Conservation (phyloP, 1,140 invertebrate species). For the Megalonaias nervosa region DNA sequence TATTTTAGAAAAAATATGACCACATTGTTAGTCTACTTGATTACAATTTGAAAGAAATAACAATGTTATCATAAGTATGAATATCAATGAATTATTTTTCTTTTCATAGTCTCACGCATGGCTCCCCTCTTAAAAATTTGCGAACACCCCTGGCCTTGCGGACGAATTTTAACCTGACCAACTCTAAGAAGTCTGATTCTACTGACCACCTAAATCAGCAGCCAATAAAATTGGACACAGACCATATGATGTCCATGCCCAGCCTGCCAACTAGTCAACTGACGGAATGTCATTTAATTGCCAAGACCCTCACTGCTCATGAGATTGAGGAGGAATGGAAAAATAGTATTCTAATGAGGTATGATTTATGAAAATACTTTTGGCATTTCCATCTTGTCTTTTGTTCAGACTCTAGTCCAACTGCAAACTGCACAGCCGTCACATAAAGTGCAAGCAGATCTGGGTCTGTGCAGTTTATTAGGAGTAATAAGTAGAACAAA, state of each 20-base stretch:
- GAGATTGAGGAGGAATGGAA: constrained; percentile 68
- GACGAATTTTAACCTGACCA: constrained; percentile 34
- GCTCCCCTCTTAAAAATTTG: constrained; percentile 38
- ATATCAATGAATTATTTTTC: background rate
- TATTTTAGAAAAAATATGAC: too few species aligned
- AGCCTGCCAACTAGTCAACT: constrained; percentile 34
- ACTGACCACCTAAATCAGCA: constrained; percentile 5
- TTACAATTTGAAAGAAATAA: too few species aligned
- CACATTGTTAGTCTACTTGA: too few species aligned
- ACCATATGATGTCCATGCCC: constrained; percentile 29
- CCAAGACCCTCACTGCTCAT: constrained; percentile 54
- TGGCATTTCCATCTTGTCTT: too few species aligned
- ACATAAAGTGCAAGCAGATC: too few species aligned
- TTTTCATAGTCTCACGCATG: constrained; percentile 39
- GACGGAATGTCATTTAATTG: constrained; percentile 64
- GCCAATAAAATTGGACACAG: constrained; percentile 31
- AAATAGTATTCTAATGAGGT: constrained; percentile 62
- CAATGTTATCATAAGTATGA: too few species aligned
- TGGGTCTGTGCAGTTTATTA: too few species aligned
- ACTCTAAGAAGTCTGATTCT: background rate
- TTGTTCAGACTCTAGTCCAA: too few species aligned
- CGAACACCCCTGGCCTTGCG: constrained; percentile 36
- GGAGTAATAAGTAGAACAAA: too few species aligned
- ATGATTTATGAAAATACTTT: too few species aligned
- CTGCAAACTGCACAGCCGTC: too few species aligned